Percentiles rank a stretch among this genome's conserved stretches.
phyloP scores from a whole-genome alignment of 2,113 vertebrate genomes.

The Macrotis lagotis region DNA sequence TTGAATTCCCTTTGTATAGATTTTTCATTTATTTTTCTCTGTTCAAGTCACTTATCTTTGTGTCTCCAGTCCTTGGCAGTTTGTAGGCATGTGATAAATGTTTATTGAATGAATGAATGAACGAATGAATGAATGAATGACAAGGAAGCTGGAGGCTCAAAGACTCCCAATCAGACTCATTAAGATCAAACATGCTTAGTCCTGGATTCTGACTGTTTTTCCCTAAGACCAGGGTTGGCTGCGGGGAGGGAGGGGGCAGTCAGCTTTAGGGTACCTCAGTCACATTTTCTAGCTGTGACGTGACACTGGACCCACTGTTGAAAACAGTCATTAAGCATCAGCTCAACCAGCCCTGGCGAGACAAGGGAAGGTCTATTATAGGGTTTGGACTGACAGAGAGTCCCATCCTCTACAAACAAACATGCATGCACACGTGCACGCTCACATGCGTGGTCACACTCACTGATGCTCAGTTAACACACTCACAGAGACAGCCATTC shows the following conservation, averaged over 20 bases:
- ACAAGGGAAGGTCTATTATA: conserved; percentile 48
- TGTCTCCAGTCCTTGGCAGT: neutral
- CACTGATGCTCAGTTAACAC: neutral
- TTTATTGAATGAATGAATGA: neutral
- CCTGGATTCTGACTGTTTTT: conserved; percentile 6
- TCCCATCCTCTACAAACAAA: neutral
- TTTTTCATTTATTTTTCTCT: neutral
- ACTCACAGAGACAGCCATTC: neutral
- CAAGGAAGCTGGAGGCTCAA: neutral
- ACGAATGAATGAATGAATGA: neutral
- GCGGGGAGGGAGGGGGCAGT: neutral
- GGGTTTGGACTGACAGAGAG: conserved; percentile 31
- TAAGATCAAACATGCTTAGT: neutral
- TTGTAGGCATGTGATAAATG: neutral
- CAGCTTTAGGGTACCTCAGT: neutral
- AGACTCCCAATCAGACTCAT: neutral
- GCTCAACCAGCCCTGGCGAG: neutral
- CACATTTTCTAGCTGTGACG: conserved; percentile 34
- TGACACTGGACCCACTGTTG: neutral
- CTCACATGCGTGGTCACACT: neutral
- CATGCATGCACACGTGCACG: fast-evolving
- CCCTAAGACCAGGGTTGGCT: neutral
- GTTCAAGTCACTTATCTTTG: neutral
- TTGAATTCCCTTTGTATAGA: neutral
- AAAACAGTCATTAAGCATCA: conserved; percentile 49